These are phyloP conservation scores for Protomyctophum bolini DNA, from an alignment of 2,113 vertebrate species.

Conservation along the genomic window DNA sequence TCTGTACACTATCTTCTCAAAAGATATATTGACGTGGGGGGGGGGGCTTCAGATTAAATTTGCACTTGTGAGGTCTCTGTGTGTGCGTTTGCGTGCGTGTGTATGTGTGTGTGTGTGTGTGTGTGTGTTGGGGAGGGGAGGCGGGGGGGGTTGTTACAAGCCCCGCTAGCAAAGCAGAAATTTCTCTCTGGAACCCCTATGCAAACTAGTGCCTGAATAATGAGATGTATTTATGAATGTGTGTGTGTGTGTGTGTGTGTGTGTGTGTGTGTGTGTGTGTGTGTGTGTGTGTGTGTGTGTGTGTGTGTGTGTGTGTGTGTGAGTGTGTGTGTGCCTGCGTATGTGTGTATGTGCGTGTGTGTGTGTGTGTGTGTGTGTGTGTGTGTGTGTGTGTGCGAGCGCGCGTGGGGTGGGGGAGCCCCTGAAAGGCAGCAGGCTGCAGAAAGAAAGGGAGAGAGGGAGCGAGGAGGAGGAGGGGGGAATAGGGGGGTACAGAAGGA, in stretches of 20 bases:
- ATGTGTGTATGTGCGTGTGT: background rate
- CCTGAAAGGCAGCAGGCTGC: constrained; percentile 79
- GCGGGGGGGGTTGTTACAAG: constrained; percentile 51
- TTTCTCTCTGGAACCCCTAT: constrained; percentile 81
- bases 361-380: constrained; percentile 3
- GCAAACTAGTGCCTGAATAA: constrained; percentile 83
- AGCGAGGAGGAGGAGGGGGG: constrained; percentile 50
- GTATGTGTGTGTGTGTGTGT: background rate
- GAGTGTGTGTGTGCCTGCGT: constrained; percentile 1
- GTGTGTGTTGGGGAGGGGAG: constrained; percentile 54
- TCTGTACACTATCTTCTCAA: constrained; percentile 55
- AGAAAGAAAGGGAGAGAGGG: constrained; percentile 76
- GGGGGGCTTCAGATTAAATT: constrained; percentile 73
- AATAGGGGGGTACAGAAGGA: constrained; percentile 50
- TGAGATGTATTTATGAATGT: constrained; percentile 88
- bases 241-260: constrained; percentile 17
- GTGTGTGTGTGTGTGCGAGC: background rate
- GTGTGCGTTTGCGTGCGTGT: background rate
- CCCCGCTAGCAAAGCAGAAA: constrained; percentile 73
- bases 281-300: constrained; percentile 8
- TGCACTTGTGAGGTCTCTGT: constrained; percentile 66
- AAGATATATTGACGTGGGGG: constrained; percentile 75
- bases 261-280: background rate
- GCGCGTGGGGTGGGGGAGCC: constrained; percentile 54
- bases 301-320: constrained; percentile 17